Evolutionary conservation across 2,113 vertebrate genomes (phyloP).

Genomic region (Carettochelys insculpta): DNA sequence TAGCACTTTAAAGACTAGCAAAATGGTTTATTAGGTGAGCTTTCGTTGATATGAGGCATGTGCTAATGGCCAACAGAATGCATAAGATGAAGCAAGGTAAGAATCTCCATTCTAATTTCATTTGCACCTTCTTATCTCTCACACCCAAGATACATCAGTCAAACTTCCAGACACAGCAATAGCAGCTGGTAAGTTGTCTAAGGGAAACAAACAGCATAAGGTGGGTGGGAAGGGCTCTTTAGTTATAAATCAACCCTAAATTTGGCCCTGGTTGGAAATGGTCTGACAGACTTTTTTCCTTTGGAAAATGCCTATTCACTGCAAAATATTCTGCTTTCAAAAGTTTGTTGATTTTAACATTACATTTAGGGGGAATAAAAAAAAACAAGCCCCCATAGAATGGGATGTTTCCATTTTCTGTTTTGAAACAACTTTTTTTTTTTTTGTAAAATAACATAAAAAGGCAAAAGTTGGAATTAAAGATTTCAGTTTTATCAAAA

Average conservation of each 20-base stretch:
- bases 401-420: not conserved
- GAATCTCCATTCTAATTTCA: not conserved
- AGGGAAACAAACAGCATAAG: not conserved
- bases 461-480: fast-evolving
- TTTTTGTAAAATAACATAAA: not conserved
- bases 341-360: not conserved
- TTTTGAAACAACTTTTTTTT: not conserved
- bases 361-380: not conserved
- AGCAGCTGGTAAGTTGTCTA: not conserved
- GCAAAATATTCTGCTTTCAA: not conserved
- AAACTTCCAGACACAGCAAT: not conserved
- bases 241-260: not conserved
- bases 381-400: not conserved
- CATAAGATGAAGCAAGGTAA: not conserved
- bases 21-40: too few relatives aligned
- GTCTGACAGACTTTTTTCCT: not conserved
- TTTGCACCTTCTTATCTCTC: not conserved
- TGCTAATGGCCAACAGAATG: not conserved
- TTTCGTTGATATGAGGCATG: too few relatives aligned
- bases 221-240: not conserved
- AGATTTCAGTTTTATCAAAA: not conserved
- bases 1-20: too few relatives aligned
- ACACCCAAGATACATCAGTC: not conserved
- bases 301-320: not conserved
- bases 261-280: not conserved